Evolutionary conservation across 2,888 invertebrate genomes (phyloP), one percentile per base, ranked within the genome.

Genomic region (Lasioglossum oenotherae): DNA sequence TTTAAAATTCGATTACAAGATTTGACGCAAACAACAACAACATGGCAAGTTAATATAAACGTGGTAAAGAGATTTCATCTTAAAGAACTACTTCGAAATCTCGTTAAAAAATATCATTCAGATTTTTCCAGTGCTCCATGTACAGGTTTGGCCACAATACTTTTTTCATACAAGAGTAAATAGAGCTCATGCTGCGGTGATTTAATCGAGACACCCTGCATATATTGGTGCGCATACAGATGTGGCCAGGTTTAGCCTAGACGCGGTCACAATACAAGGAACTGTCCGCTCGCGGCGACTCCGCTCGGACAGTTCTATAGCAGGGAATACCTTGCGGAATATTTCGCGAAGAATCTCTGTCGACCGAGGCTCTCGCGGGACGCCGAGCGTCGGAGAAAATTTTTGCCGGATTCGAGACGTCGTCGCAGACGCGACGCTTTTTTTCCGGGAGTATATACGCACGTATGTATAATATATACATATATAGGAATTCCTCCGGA

Each of bases 281-380:
- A 38, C n/a, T 41, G 46, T 78, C 78, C n/a, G 38, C 41, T 27
- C 27, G n/a, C 14, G 27, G 16, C n/a, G 38, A 57, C 3, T 71
- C n/a, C 38, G 44, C 35, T 57, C 31, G 31, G 49, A 44, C 57
- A n/a, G 74, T 73, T 81, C 64, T 69, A 12, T 57, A 46, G 41
- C 27, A 5, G 16, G 44, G 35, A n/a, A 57, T 81, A 81, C 74
- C 73, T 74, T 74, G n/a, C 35, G 12, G 46, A 2, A 35, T 41
- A 35, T 49, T 73, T 64, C 4, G 35, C 23, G 83, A 75, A 84
- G 78, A 84, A 78, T 84, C 76, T n/a, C 64, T n/a, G 67, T 2
- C 23, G 27, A 57, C 74, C 77, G 77, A 67, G 53, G 35, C 14
- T 49, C 73, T n/a, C 38, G 19, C 35, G 53, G 35, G 75, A 72